A percentile compares a stretch with the other conserved stretches of the same genome.
These are phyloP conservation scores for Bostrychus sinensis DNA, from an alignment of 2,113 vertebrate species.

Conservation along the genomic window DNA sequence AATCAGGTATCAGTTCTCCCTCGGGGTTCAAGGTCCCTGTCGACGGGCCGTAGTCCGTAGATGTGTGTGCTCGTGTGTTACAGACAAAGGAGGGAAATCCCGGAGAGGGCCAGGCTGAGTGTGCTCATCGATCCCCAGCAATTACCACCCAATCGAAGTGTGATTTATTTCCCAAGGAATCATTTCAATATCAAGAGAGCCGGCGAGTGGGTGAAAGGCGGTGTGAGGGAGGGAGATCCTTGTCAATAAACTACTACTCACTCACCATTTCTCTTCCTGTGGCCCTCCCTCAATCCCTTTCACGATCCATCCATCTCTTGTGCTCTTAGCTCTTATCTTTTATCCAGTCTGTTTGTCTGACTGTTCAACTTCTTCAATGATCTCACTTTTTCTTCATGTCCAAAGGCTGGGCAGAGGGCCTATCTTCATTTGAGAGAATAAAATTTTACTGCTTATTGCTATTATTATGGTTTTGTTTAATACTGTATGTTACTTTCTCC, in stretches of 20 bases:
- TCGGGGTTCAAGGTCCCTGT: conserved; percentile 55
- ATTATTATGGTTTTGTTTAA: too few relatives aligned
- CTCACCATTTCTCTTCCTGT: conserved; percentile 48
- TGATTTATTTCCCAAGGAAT: conserved; percentile 99
- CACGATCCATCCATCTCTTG: conserved; percentile 42
- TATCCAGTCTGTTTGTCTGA: not conserved
- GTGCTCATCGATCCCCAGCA: conserved; percentile 93
- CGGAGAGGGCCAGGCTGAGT: conserved; percentile 73
- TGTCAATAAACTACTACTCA: conserved; percentile 88
- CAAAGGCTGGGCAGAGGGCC: not conserved
- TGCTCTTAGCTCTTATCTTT: not conserved
- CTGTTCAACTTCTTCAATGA: not conserved
- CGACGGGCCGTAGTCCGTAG: conserved; percentile 9
- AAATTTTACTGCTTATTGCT: too few relatives aligned
- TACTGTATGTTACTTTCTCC: too few relatives aligned
- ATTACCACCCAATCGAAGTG: conserved; percentile 99
- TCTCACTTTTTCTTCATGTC: not conserved
- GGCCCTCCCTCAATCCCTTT: conserved; percentile 20
- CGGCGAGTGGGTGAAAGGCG: conserved; percentile 23
- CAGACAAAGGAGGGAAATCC: conserved; percentile 63
- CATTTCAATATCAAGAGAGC: conserved; percentile 95
- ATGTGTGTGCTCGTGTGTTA: conserved; percentile 18
- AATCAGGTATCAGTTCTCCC: conserved; percentile 72
- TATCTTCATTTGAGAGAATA: too few relatives aligned
- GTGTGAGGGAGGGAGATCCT: conserved; percentile 69